Evolutionary conservation across 2,113 vertebrate genomes (phyloP).

Genomic region (Laterallus jamaicensis): DNA sequence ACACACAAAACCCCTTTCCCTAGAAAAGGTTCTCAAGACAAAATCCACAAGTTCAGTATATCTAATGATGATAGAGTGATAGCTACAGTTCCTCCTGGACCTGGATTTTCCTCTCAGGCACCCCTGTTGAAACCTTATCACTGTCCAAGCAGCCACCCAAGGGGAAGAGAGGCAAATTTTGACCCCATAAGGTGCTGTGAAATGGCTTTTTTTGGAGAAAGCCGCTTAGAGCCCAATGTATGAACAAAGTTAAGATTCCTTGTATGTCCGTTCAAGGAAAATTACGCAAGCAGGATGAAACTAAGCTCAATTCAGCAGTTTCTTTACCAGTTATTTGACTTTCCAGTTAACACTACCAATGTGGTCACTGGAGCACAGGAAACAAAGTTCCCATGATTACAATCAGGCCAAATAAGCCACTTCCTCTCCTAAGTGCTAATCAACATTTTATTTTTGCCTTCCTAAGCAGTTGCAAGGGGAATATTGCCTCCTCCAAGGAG

Average conservation of each 20-base stretch:
- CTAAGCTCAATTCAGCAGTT: constrained; percentile 21
- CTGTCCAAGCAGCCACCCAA: neutral
- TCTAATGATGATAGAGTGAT: neutral
- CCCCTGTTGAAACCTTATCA: neutral
- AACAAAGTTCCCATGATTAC: constrained; percentile 20
- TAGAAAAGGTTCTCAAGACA: neutral
- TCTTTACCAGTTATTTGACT: constrained; percentile 5
- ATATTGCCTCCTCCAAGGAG: neutral
- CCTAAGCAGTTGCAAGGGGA: constrained; percentile 21
- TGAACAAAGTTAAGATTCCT: neutral
- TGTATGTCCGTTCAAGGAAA: neutral
- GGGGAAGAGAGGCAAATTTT: neutral
- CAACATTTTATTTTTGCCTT: constrained; percentile 50
- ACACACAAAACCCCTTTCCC: neutral
- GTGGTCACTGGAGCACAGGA: constrained; percentile 11
- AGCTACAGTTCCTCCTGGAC: neutral
- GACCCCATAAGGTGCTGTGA: neutral
- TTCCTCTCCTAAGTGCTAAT: constrained; percentile 53
- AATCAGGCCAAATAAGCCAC: constrained; percentile 45
- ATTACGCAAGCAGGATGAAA: neutral
- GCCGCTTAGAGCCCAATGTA: accelerated
- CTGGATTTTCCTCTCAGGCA: neutral
- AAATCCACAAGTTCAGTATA: neutral
- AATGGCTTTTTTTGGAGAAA: neutral
- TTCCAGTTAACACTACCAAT: neutral